phyloP scores from a whole-genome alignment of 2,113 vertebrate genomes.

The human (Homo sapiens) region GRCh38 chr6:92499501-92500000 shows the following conservation, averaged over 20 bases:
- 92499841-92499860: constrained; percentile 71
- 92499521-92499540: neutral
- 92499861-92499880: constrained; percentile 58
- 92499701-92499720: constrained; percentile 26
- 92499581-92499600: neutral
- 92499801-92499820: constrained; percentile 59
- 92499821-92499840: constrained; percentile 67
- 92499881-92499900: constrained; percentile 52
- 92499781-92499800: constrained; percentile 66
- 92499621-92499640: neutral
- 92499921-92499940: neutral
- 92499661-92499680: constrained; percentile 43
- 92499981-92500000: neutral
- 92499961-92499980: neutral
- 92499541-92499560: constrained; percentile 1
- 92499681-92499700: neutral
- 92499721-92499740: constrained; percentile 60
- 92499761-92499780: constrained; percentile 73
- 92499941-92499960: neutral
- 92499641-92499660: neutral
- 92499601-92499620: neutral
- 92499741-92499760: constrained; percentile 55
- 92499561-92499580: neutral
- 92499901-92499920: constrained; percentile 44
- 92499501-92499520: neutral